Evolutionary conservation across 2,888 invertebrate genomes (phyloP).

Genomic region (Linnaemya vulpina): DNA sequence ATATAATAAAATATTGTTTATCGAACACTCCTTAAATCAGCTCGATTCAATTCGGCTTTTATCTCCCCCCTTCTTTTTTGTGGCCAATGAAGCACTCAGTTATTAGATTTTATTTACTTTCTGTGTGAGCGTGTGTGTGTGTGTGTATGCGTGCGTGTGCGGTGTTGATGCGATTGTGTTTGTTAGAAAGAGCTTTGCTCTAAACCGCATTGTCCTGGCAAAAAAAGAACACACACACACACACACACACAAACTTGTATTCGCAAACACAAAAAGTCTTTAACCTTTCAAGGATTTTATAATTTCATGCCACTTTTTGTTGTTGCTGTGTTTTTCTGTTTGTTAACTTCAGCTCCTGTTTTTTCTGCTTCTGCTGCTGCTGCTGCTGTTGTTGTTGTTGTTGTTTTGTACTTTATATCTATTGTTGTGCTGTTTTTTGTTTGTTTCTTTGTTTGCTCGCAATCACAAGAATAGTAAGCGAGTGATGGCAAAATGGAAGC

Average conservation of each 20-base stretch:
- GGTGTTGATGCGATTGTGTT: background rate
- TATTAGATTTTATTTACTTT: conserved; percentile 6
- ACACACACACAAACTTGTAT: conserved; percentile 14
- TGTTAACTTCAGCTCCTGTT: conserved; percentile 29
- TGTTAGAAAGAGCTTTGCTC: conserved; percentile 56
- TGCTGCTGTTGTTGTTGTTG: too few relatives aligned
- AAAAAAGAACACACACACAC: too few relatives aligned
- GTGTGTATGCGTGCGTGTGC: background rate
- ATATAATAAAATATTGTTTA: background rate
- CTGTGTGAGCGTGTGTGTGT: background rate
- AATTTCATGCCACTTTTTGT: conserved; percentile 41
- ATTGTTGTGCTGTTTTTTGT: conserved; percentile 21
- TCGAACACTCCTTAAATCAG: background rate
- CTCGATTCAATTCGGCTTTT: background rate
- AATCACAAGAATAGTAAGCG: conserved; percentile 7
- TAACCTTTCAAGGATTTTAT: conserved; percentile 77
- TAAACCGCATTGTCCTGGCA: conserved; percentile 53
- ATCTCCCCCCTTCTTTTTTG: background rate
- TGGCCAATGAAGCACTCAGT: conserved; percentile 23
- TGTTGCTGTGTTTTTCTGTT: conserved; percentile 16
- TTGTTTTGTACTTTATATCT: conserved; percentile 26
- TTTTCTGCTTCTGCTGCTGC: too few relatives aligned
- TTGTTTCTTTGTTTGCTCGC: background rate
- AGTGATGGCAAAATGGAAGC: conserved; percentile 7
- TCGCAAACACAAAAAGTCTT: conserved; percentile 71